A percentile compares a stretch with the other conserved stretches of the same genome.
These are phyloP conservation scores for Scaptomyza montana DNA, from an alignment of 1,140 invertebrate species.

Conservation along the genomic window DNA sequence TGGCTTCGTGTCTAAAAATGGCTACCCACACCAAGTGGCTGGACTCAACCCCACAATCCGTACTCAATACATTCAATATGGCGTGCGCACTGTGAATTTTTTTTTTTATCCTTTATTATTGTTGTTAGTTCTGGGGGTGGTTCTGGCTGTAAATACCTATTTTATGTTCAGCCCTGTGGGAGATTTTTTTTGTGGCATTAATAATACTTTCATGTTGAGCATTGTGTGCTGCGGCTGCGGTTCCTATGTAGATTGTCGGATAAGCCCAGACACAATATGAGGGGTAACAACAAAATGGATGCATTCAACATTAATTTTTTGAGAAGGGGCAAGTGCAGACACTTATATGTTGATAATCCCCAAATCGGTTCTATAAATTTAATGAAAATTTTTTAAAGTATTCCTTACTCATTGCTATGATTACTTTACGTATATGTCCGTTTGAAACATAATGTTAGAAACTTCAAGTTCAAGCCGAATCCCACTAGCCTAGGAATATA, in stretches of 20 bases:
- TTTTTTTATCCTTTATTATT: slow-evolving; percentile 15
- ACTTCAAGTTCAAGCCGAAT: too few species aligned
- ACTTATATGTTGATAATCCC: not conserved
- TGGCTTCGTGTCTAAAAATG: slow-evolving; percentile 61
- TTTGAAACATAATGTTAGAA: too few species aligned
- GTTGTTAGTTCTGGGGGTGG: slow-evolving; percentile 50
- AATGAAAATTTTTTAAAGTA: too few species aligned
- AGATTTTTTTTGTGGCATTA: slow-evolving; percentile 61
- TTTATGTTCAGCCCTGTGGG: slow-evolving; percentile 71
- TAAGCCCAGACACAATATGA: slow-evolving; percentile 30
- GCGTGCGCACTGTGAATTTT: slow-evolving; percentile 31
- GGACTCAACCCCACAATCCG: slow-evolving; percentile 36
- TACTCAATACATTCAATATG: slow-evolving; percentile 47
- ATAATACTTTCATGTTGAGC: slow-evolving; percentile 59
- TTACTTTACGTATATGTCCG: too few species aligned
- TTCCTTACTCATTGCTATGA: too few species aligned
- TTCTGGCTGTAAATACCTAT: slow-evolving; percentile 62
- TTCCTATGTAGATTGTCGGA: slow-evolving; percentile 52
- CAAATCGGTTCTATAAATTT: not conserved
- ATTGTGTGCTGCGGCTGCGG: slow-evolving; percentile 44
- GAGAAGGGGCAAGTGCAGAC: not conserved
- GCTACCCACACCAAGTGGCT: slow-evolving; percentile 37
- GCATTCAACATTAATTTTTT: not conserved
- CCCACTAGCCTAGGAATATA: too few species aligned
- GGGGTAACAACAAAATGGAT: slow-evolving; percentile 39